Evolutionary conservation across 2,888 invertebrate species (phyloP).

Genomic region (Tinea semifulvella): DNA sequence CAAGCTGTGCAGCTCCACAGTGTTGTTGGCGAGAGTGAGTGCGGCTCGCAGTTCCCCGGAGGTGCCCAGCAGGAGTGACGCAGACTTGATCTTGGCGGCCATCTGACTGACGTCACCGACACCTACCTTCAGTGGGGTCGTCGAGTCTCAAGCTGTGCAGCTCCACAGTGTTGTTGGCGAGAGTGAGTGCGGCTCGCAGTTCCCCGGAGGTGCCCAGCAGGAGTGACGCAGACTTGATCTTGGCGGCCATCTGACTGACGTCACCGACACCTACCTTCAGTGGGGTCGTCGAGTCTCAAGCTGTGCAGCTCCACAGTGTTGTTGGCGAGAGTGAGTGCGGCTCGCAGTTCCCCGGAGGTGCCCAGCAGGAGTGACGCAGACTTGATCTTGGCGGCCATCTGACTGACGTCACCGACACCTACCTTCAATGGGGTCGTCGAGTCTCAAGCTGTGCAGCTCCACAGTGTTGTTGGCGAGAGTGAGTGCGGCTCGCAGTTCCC

Average conservation of each 20-base stretch:
- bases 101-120: no score
- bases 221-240: conserved; percentile 75
- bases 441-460: conserved; percentile 70
- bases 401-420: no score
- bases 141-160: conserved; percentile 67
- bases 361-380: conserved; percentile 76
- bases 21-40: conserved; percentile 76
- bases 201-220: conserved; percentile 77
- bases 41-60: conserved; percentile 76
- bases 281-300: conserved; percentile 55
- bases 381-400: conserved; percentile 74
- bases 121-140: conserved; percentile 68
- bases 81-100: conserved; percentile 74
- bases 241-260: no score
- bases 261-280: no score
- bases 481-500: conserved; percentile 73
- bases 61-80: conserved; percentile 74
- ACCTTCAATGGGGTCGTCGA: conserved; percentile 65
- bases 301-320: conserved; percentile 80
- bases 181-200: conserved; percentile 70
- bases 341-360: conserved; percentile 74
- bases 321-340: conserved; percentile 72
- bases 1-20: conserved; percentile 74
- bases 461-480: conserved; percentile 79
- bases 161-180: conserved; percentile 80